A percentile compares a stretch with the other conserved stretches of the same genome.
phyloP scores from a whole-genome alignment of 2,888 invertebrate genomes.

The Molorchus minor region DNA sequence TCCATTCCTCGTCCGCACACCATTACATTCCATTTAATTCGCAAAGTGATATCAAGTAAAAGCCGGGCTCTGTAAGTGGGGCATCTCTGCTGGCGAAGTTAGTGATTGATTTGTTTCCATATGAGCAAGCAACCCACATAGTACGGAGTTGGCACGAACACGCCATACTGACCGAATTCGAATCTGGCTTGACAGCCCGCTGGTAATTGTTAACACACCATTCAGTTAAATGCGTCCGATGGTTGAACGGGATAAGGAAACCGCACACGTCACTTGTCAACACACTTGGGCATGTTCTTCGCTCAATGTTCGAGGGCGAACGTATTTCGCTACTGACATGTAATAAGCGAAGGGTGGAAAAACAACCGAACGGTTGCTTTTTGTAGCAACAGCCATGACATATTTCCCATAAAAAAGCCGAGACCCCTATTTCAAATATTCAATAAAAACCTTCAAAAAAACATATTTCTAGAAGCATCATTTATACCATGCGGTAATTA shows the following conservation, averaged over 20 bases:
- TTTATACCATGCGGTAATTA: too few relatives aligned
- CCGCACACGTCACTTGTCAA: slow-evolving; percentile 26
- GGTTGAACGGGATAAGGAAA: slow-evolving; percentile 22
- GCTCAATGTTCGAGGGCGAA: not conserved
- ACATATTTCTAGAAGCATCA: too few relatives aligned
- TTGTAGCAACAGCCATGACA: not conserved
- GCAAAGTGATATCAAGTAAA: slow-evolving; percentile 15
- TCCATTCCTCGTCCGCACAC: too few relatives aligned
- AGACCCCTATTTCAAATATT: not conserved
- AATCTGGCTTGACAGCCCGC: slow-evolving; percentile 23
- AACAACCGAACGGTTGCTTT: not conserved
- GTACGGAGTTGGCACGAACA: slow-evolving; percentile 21
- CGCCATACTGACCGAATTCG: slow-evolving; percentile 22
- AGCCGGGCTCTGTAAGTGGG: slow-evolving; percentile 15
- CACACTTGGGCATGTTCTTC: slow-evolving; percentile 16
- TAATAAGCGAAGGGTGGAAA: too few relatives aligned
- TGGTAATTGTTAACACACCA: slow-evolving; percentile 25
- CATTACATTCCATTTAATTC: slow-evolving; percentile 14
- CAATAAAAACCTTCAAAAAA: too few relatives aligned
- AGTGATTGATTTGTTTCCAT: slow-evolving; percentile 27
- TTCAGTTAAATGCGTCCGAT: slow-evolving; percentile 23
- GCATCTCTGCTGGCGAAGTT: slow-evolving; percentile 22
- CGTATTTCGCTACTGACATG: slow-evolving; percentile 18
- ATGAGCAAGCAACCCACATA: slow-evolving; percentile 23
- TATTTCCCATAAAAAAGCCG: too few relatives aligned